Percentiles rank a stretch among this genome's conserved stretches.
These are phyloP conservation scores for Pipistrellus nathusii DNA, from an alignment of 2,797 vertebrate genomes.

Conservation along the genomic window DNA sequence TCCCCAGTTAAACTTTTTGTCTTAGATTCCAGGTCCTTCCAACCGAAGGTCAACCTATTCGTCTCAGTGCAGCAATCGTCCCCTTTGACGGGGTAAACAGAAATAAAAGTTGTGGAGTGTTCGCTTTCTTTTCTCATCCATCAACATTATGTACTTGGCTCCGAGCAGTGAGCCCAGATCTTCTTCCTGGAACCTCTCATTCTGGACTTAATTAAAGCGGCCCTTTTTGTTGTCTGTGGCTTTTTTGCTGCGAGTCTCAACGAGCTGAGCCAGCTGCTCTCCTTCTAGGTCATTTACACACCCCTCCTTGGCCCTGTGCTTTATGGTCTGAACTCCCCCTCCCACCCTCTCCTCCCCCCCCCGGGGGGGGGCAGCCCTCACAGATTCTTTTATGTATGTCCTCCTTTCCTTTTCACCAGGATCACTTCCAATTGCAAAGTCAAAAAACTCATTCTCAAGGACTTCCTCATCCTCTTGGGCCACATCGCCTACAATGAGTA, in stretches of 20 bases:
- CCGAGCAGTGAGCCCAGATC: neutral
- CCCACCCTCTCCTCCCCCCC: neutral
- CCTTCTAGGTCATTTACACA: neutral
- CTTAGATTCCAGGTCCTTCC: slow-evolving; percentile 6
- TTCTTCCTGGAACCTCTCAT: neutral
- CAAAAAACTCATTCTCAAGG: neutral
- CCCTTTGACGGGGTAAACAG: neutral
- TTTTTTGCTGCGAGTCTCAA: neutral
- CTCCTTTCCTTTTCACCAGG: neutral
- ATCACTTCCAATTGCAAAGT: neutral
- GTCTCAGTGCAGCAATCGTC: neutral
- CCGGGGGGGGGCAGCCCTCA: neutral
- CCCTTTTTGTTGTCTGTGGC: neutral
- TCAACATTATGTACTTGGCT: neutral
- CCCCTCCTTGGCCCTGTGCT: neutral
- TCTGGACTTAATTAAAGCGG: neutral
- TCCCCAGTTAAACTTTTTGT: slow-evolving; percentile 33
- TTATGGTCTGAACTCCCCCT: neutral
- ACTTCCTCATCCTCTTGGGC: neutral
- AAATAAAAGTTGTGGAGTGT: neutral
- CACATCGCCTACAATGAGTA: neutral
- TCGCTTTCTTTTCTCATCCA: neutral
- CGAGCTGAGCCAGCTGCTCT: neutral
- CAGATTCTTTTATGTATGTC: neutral
- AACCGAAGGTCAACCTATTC: neutral